phyloP scores from a whole-genome alignment of 2,113 vertebrate species.

The Vidua chalybeata region DNA sequence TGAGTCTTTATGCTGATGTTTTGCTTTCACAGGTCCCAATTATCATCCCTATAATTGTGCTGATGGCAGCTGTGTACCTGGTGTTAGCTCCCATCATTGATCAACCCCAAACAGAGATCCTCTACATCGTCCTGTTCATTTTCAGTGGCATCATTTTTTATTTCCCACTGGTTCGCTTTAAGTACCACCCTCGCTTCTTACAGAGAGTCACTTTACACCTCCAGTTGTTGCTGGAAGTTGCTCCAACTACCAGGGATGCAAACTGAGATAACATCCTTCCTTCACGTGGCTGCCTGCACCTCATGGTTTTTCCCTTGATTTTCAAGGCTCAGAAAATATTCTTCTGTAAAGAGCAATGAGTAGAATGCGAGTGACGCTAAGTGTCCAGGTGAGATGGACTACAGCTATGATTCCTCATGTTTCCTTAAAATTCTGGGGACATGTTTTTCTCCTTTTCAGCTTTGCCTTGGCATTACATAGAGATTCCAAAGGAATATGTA shows the following conservation, averaged over 20 bases:
- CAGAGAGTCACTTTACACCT: slow-evolving; percentile 78
- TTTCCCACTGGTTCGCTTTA: slow-evolving; percentile 83
- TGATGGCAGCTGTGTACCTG: slow-evolving; percentile 81
- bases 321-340: not conserved
- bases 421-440: not conserved
- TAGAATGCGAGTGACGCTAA: not conserved
- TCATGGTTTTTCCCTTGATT: not conserved
- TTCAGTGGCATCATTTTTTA: slow-evolving; percentile 83
- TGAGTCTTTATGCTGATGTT: not conserved
- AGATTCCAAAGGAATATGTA: not conserved
- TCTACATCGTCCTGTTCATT: slow-evolving; percentile 83
- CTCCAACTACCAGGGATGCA: slow-evolving; percentile 75
- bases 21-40: slow-evolving; percentile 80
- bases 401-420: not conserved
- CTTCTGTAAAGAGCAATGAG: not conserved
- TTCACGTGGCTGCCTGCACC: not conserved
- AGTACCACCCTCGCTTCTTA: slow-evolving; percentile 74
- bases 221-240: slow-evolving; percentile 88
- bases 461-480: not conserved
- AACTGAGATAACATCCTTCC: not conserved
- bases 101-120: slow-evolving; percentile 80
- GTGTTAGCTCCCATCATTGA: slow-evolving; percentile 85
- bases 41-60: slow-evolving; percentile 78
- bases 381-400: not conserved
- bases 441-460: not conserved